A percentile compares a stretch with the other conserved stretches of the same genome.
Conservation (phyloP, 2,888 invertebrate genomes). For the Bellardia bayeri region DNA sequence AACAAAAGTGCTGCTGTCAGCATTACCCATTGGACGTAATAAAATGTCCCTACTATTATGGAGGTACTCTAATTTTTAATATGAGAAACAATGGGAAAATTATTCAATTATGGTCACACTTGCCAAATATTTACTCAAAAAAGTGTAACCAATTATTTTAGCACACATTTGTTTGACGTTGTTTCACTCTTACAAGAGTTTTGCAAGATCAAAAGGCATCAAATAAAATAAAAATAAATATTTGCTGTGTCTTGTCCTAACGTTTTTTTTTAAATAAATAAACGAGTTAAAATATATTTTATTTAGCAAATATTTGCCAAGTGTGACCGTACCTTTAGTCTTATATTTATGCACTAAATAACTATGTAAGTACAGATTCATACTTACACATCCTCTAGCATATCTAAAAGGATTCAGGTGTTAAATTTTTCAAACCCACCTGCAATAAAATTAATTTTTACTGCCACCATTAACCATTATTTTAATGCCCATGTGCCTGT, state of each 20-base stretch:
- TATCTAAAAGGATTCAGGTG: constrained; percentile 45
- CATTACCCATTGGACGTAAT: not conserved
- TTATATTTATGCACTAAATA: not conserved
- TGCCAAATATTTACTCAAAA: too few relatives aligned
- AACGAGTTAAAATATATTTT: too few relatives aligned
- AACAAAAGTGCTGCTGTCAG: too few relatives aligned
- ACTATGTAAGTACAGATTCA: not conserved
- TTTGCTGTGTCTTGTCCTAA: too few relatives aligned
- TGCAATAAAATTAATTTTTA: constrained; percentile 38
- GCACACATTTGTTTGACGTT: too few relatives aligned
- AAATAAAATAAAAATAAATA: not conserved
- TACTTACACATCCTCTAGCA: not conserved
- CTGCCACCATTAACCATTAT: constrained; percentile 46
- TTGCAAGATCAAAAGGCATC: too few relatives aligned
- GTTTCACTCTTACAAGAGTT: too few relatives aligned
- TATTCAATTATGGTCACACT: not conserved
- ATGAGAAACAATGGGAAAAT: not conserved
- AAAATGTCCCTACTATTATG: not conserved
- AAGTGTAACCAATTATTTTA: too few relatives aligned
- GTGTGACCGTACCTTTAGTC: too few relatives aligned
- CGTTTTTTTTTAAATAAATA: too few relatives aligned
- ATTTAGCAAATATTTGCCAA: too few relatives aligned
- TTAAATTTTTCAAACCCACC: constrained; percentile 19
- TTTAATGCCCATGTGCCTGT: constrained; percentile 40
- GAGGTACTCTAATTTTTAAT: not conserved